Evolutionary conservation across 2,888 invertebrate genomes (phyloP).

Genomic region (Eristalis pertinax): DNA sequence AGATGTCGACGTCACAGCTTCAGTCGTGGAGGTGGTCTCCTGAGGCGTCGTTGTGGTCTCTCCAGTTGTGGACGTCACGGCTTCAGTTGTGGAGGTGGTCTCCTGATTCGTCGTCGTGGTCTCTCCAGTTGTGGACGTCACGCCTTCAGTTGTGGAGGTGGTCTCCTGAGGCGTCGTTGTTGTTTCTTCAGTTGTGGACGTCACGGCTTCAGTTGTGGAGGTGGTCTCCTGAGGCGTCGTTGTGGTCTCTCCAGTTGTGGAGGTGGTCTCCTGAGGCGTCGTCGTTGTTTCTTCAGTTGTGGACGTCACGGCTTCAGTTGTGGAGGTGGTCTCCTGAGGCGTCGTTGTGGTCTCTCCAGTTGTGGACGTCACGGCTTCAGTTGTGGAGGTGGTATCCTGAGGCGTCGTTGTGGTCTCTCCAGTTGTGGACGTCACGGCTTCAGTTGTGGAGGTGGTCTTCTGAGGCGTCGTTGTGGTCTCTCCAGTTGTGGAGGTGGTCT

Average conservation of each 20-base stretch:
- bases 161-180: background rate
- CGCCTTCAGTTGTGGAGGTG: background rate
- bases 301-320: background rate
- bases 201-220: background rate
- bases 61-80: background rate
- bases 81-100: background rate
- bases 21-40: background rate
- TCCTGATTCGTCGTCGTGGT: background rate
- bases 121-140: constrained; percentile 1
- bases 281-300: background rate
- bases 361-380: background rate
- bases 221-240: background rate
- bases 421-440: background rate
- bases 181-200: background rate
- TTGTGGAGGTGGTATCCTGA: no score
- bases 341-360: background rate
- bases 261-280: background rate
- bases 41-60: background rate
- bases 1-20: background rate
- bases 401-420: background rate
- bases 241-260: background rate
- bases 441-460: background rate
- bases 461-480: no score
- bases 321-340: background rate
- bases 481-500: background rate